These are phyloP conservation scores for Psettodes erumei DNA, from an alignment of 2,113 vertebrate genomes.

Conservation along the genomic window DNA sequence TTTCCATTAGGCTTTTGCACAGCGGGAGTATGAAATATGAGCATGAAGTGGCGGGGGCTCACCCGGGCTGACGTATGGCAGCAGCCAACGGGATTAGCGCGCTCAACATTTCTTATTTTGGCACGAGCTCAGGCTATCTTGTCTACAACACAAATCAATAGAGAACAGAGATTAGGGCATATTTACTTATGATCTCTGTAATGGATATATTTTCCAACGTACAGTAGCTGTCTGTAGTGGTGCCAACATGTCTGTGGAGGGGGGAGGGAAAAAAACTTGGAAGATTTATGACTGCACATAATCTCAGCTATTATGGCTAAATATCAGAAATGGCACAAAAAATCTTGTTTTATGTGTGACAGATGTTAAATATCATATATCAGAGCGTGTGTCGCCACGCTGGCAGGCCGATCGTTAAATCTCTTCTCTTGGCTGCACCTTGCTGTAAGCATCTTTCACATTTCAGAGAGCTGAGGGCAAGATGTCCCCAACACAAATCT, in stretches of 20 bases:
- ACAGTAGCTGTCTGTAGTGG: conserved; percentile 31
- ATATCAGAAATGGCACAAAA: conserved; percentile 46
- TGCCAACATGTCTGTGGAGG: conserved; percentile 37
- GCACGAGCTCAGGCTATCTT: conserved; percentile 43
- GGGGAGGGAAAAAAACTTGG: too few relatives aligned
- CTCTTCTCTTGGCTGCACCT: too few relatives aligned
- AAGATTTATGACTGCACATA: conserved; percentile 50
- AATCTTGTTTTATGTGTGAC: conserved; percentile 49
- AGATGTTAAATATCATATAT: conserved; percentile 48
- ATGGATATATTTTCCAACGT: conserved; percentile 53
- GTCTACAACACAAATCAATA: conserved; percentile 58
- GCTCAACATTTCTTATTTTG: conserved; percentile 33
- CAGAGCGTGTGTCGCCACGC: conserved; percentile 8
- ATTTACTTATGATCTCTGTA: conserved; percentile 52
- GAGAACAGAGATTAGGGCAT: conserved; percentile 45
- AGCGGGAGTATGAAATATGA: conserved; percentile 47
- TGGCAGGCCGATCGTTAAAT: conserved; percentile 16
- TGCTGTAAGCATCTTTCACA: background rate
- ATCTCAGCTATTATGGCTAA: conserved; percentile 49
- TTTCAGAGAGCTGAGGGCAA: background rate
- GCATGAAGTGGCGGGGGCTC: conserved; percentile 13
- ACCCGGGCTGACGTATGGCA: conserved; percentile 19
- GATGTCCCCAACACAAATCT: background rate
- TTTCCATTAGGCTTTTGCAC: conserved; percentile 44
- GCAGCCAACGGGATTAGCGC: conserved; percentile 11